Evolutionary conservation across 2,888 invertebrate genomes (phyloP), one percentile per base, ranked within the genome.

Genomic region (Lasius platythorax): DNA sequence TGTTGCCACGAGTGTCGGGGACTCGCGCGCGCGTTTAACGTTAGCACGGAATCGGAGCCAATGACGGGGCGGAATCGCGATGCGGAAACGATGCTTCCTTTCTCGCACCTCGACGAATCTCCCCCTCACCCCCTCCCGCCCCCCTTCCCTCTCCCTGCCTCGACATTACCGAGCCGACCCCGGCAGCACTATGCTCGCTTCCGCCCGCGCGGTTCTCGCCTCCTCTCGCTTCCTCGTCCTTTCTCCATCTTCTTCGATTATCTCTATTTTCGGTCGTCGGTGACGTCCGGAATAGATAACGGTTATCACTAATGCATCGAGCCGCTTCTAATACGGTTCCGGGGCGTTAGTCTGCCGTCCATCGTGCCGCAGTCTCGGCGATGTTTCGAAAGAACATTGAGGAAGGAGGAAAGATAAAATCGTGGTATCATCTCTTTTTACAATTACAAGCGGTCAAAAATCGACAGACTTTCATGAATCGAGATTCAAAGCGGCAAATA

Each of bases 21-120:
- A 37, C 40, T 56, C 74, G 40, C 61, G 43, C 28, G 53, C 61
- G 40, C 83, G 78, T 68, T 83, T 76, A 76, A 76, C 43, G 78
- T 66, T 76, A 82, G 76, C 82, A 37, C 58, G 79, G 58, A 83
- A 81, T 83, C 81, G 81, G 68, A 82, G 83, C 83, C 83, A 83
- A 83, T 83, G 63, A 79, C 83, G 30, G 53, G 81, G 58, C 64
- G 68, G 83, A 83, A 79, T 79, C 79, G 79, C 79, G 73, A 79
- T 79, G 79, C 79, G 73, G 79, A 79, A 79, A 79, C 79, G 79
- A 79, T 61, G 79, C 79, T 79, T 72, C 72, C 79, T 79, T 79
- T 79, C 79, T 79, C 79, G 79, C 79, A 79, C 79, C 79, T 79
- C 79, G 73, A 61, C 79, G 61, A 72, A 43, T 50, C 50, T 18